Evolutionary conservation across 2,888 invertebrate genomes (phyloP).

Genomic region (Chymomyza fuscimana): DNA sequence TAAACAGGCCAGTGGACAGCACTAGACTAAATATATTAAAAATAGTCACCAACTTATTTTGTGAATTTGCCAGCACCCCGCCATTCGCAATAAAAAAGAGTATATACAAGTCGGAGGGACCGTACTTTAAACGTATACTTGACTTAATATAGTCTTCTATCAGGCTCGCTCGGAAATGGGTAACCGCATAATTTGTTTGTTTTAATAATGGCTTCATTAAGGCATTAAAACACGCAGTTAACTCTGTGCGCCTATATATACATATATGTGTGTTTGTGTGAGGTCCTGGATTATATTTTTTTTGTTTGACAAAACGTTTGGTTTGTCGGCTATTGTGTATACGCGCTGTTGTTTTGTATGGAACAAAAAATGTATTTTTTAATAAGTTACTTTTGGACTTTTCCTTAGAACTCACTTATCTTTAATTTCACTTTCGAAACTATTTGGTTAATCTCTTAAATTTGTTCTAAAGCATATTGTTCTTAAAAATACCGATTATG

Average conservation of each 20-base stretch:
- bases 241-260: not conserved
- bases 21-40: too few species aligned
- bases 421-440: too few species aligned
- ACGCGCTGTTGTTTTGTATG: too few species aligned
- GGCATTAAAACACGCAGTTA: not conserved
- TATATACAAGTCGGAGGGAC: not conserved
- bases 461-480: too few species aligned
- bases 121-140: not conserved
- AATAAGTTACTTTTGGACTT: too few species aligned
- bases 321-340: conserved; percentile 2
- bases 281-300: not conserved
- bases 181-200: conserved; percentile 53
- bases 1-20: too few species aligned
- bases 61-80: too few species aligned
- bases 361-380: too few species aligned
- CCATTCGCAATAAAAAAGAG: not conserved
- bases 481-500: too few species aligned
- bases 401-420: too few species aligned
- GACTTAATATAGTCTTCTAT: not conserved
- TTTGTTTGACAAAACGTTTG: conserved; percentile 50
- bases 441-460: too few species aligned
- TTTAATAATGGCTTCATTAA: conserved; percentile 34
- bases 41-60: too few species aligned
- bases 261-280: not conserved
- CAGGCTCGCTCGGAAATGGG: not conserved